Base-by-base conservation (phyloP, 2,888 invertebrate genomes). In the Eilema griseolum region DNA sequence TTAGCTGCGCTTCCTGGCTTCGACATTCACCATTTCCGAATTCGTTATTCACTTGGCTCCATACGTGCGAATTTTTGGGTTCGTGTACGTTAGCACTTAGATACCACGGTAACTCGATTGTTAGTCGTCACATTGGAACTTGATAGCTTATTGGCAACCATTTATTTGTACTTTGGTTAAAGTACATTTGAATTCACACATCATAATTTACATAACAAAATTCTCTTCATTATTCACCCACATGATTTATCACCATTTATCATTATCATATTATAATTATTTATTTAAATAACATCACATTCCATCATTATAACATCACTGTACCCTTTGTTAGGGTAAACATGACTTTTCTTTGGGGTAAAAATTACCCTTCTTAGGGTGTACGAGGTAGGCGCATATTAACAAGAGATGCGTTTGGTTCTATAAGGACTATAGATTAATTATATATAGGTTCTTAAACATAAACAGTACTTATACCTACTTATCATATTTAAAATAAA, bases 1-100 rank as follows among this genome's bases (percentile, higher is more conserved):
- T 8, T 37, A 8, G 31, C 10, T 8, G 31, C 31, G 31, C 8
- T 1, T 8, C 8, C 31, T 33, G 31, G 8, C 31, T 33, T 33
- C 69, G 72, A 77, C 74, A 70, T 77, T 74, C 79, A 83, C 81
- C 78, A 83, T 81, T 81, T 81, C 81, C 79, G 75, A 83, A 81
- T 77, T 70, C 81, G 79, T 70, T 77, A 81, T 77, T 83, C 77
- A 81, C 81, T 81, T 81, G 75, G 71, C 75, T 77, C 72, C 46
- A 75, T 78, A 76, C 79, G 70, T 73, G 72, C 73, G 83, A 81
- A 77, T 78, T 83, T 81, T 81, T 62, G 70, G 73, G 65, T 67
- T 33, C 46, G 70, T 76, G 59, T 69, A 70, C 66, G 63, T 10
- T 66, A 66, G 70, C 75, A 68, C 70, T 77, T 77, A 31, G 28